Conservation (phyloP, 2,888 invertebrate genomes). For the Platynereis dumerilii region DNA sequence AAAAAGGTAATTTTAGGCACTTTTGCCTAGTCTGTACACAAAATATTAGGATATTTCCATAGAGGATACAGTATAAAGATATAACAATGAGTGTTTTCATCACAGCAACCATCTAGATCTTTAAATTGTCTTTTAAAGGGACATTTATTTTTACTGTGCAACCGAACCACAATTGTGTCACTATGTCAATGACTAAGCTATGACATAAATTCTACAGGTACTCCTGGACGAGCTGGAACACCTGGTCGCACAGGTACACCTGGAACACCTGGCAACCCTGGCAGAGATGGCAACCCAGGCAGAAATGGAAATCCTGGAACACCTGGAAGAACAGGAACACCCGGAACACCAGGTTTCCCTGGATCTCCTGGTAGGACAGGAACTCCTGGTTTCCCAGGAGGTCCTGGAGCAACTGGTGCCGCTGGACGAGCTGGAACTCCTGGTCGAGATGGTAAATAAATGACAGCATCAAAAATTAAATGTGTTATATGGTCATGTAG, state of each 20-base stretch:
- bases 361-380: neutral
- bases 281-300: neutral
- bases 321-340: conserved; percentile 6
- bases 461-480: too few species aligned
- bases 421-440: conserved; percentile 1
- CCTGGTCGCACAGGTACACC: conserved; percentile 6
- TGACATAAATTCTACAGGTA: too few species aligned
- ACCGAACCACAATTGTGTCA: too few species aligned
- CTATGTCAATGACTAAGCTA: too few species aligned
- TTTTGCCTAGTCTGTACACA: too few species aligned
- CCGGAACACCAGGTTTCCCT: conserved; percentile 3
- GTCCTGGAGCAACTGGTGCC: conserved; percentile 13
- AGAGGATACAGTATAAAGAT: too few species aligned
- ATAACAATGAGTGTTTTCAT: too few species aligned
- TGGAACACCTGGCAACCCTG: conserved; percentile 14
- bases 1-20: neutral
- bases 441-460: neutral
- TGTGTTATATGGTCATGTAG: too few species aligned
- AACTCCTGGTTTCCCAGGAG: conserved; percentile 17
- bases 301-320: conserved; percentile 7
- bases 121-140: too few species aligned
- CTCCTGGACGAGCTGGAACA: conserved; percentile 5
- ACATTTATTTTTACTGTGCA: conserved; percentile 6
- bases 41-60: too few species aligned
- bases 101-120: too few species aligned